Conservation (phyloP, 2,113 vertebrate genomes). For the Leptobrachium leishanense region DNA sequence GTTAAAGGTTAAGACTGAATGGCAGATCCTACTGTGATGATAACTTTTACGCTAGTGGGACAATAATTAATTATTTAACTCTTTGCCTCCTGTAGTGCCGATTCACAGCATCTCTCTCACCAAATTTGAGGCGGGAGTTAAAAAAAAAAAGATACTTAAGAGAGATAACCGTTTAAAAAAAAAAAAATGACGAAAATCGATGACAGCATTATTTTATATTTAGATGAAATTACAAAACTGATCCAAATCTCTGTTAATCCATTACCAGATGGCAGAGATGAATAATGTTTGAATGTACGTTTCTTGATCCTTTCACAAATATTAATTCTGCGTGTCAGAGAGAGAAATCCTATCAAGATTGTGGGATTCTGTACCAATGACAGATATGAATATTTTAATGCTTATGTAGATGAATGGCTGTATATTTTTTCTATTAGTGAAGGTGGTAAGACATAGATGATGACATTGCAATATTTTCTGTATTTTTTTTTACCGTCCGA, state of each 20-base stretch:
- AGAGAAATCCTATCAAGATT: conserved; percentile 25
- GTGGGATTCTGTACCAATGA: conserved; percentile 36
- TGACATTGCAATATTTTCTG: too few species aligned
- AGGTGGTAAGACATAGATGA: too few species aligned
- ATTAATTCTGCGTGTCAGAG: conserved; percentile 38
- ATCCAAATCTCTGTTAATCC: conserved; percentile 32
- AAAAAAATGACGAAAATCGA: neutral
- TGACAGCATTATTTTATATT: conserved; percentile 4
- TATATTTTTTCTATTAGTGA: conserved; percentile 25
- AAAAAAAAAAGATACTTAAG: neutral
- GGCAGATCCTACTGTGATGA: conserved; percentile 34
- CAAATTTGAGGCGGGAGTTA: neutral
- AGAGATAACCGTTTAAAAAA: conserved; percentile 2
- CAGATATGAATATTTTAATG: conserved; percentile 62
- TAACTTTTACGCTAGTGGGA: neutral
- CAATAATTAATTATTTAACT: conserved; percentile 22
- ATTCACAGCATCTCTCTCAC: neutral
- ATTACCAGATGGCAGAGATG: conserved; percentile 33
- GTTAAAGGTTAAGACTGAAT: conserved; percentile 42
- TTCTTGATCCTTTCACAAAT: conserved; percentile 35
- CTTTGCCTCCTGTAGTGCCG: neutral
- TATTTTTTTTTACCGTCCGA: too few species aligned
- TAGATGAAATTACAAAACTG: conserved; percentile 34
- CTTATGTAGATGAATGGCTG: conserved; percentile 63
- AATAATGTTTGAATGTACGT: conserved; percentile 32